Evolutionary conservation across 2,113 vertebrate genomes (phyloP), one percentile per base, ranked within the genome.

Genomic region (Hippopotamus amphibius): DNA sequence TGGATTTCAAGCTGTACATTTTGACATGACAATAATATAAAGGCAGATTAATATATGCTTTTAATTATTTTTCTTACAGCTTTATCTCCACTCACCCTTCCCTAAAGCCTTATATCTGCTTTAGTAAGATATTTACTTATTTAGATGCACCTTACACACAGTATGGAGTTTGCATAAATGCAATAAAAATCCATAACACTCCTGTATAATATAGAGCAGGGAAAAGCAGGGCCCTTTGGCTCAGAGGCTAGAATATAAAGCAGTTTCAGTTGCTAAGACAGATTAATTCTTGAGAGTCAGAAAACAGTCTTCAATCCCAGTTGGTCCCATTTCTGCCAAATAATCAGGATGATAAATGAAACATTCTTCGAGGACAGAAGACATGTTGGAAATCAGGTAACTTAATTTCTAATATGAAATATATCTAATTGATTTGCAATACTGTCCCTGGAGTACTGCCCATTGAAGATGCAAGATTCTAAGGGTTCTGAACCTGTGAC

Each of bases 351-450:
- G 90, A 97, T 68, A 87, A 96, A 90, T 96, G 53, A 48, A 74
- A 93, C 74, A 71, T 95, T 96, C 97, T 97, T 96, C 1, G 22
- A 95, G 71, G 79, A 93, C 71, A 96, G 96, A 96, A 90, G 83
- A 95, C 83, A 72, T 76, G 41, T 71, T 96, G 80, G 92, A 85
- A 97, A 97, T 90, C 92, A 74, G 76, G 65, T 92, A 93, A 97
- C 24, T 96, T 95, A 97, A 97, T 97, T 97, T 96, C 80, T 59
- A 85, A 92, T 53, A 90, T 95, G 92, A 97, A 96, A 95, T 98
- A 74, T 63, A 81, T 90, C 87, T 90, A 92, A 98, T 72, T 90
- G 96, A 97, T 97, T 97, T 91, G 81, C 81, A 93, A 33, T 90
- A 53, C 80, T 90, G 89, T 96, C 96, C 76, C 96, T 95, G 69